Evolutionary conservation across 2,888 invertebrate genomes (phyloP).

Genomic region (Anarsia innoxiella): DNA sequence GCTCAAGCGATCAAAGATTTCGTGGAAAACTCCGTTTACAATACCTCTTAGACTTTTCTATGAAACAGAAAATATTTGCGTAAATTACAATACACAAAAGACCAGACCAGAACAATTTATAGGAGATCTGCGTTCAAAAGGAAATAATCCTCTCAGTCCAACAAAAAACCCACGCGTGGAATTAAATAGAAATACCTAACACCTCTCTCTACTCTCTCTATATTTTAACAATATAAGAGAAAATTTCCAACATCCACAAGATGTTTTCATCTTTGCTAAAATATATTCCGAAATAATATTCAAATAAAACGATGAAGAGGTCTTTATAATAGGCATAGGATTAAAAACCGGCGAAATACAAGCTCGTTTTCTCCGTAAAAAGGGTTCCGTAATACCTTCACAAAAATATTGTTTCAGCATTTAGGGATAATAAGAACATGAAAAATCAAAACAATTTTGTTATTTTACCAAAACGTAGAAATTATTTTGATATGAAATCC

Average conservation of each 20-base stretch:
- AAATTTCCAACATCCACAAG: slow-evolving; percentile 7
- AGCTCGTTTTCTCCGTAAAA: slow-evolving; percentile 5
- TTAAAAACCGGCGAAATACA: slow-evolving; percentile 8
- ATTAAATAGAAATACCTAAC: neutral
- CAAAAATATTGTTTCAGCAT: neutral
- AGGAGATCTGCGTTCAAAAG: too few species aligned
- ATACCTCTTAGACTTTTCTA: too few species aligned
- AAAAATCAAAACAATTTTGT: too few species aligned
- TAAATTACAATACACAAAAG: too few species aligned
- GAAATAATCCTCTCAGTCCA: slow-evolving; percentile 4
- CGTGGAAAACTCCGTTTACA: too few species aligned
- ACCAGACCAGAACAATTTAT: too few species aligned
- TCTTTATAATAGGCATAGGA: slow-evolving; percentile 7
- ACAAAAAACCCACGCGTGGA: slow-evolving; percentile 2
- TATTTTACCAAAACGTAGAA: too few species aligned
- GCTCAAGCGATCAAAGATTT: too few species aligned
- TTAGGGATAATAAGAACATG: neutral
- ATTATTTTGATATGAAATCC: too few species aligned
- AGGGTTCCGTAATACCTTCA: slow-evolving; percentile 1
- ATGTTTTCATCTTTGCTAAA: slow-evolving; percentile 10
- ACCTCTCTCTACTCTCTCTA: neutral
- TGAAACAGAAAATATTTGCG: too few species aligned
- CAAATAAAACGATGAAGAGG: slow-evolving; percentile 7
- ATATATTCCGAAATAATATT: slow-evolving; percentile 10
- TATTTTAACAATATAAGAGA: slow-evolving; percentile 10